Evolutionary conservation across 2,797 vertebrate genomes (phyloP), one percentile per base, ranked within the genome.

Genomic region (Chelon labrosus): DNA sequence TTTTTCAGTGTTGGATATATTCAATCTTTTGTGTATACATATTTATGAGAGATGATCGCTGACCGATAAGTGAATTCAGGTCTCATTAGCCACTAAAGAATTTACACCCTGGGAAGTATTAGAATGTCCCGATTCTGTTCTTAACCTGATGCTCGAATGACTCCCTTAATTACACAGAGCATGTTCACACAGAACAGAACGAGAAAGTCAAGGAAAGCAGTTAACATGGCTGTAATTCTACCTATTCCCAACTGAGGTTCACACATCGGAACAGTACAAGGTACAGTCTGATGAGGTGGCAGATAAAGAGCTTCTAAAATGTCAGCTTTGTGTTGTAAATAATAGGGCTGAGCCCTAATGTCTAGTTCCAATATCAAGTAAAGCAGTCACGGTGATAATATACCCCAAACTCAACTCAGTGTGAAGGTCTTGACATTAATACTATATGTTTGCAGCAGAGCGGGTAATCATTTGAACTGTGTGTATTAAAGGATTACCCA

Each of bases 401-500:
- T 39, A 54, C 35, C 10, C 66, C 12, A 54, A 27, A 63, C 49
- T 9, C 31, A 20, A 41, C 16, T 62, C 14, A 19, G 25, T 61
- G 0, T 27, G 11, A 71, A 58, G 3, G 19, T 47, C 14, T 31
- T 9, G 19, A 38, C 25, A 62, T n/a, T 61, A 11, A 42, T 11
- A 25, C 38, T 35, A 51, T 38, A 11, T 65, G 37, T 64, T 80
- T 38, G 35, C 19, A 63, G 49, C 14, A 9, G 50, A 73, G 41
- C 53, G 35, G 3, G 12, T 14, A 47, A 71, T 70, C n/a, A 41
- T 70, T 75, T 59, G 47, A 39, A 50, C 14, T 49, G 60, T 22
- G 52, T 61, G 46, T 31, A 42, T 44, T 65, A 7, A 70, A 69
- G 19, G 38, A 55, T 78, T 68, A 46, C 12, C 39, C 20, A 19